These are phyloP conservation scores for Hyperoplus lanceolatus DNA, from an alignment of 2,797 vertebrate genomes.

Conservation along the genomic window DNA sequence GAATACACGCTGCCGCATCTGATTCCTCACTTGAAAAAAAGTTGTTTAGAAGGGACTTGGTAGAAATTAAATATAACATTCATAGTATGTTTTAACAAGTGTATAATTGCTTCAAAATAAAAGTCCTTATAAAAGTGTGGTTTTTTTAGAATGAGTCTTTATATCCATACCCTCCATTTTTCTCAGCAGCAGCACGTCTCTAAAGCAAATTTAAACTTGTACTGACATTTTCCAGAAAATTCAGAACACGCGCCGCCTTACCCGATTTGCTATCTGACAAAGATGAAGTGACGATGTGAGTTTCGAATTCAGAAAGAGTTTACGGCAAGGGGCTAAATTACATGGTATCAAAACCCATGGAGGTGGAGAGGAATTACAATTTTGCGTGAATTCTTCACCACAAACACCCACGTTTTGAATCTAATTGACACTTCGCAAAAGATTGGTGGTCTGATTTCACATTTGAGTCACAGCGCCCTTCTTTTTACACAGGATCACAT, in stretches of 20 bases:
- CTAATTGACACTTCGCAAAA: slow-evolving; percentile 59
- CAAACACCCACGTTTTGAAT: slow-evolving; percentile 49
- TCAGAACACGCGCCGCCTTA: slow-evolving; percentile 2
- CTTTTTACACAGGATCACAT: slow-evolving; percentile 7
- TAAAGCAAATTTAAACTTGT: slow-evolving; percentile 17
- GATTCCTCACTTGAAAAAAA: slow-evolving; percentile 25
- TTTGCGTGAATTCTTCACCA: slow-evolving; percentile 37
- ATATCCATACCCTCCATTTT: not conserved
- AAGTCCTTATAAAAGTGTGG: no score
- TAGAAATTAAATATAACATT: no score
- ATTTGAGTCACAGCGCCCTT: slow-evolving; percentile 44
- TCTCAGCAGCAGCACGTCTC: not conserved
- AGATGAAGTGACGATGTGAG: slow-evolving; percentile 4
- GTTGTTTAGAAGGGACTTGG: not conserved
- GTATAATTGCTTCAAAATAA: no score
- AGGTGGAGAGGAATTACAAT: not conserved
- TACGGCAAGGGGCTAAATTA: slow-evolving; percentile 31
- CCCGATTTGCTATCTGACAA: slow-evolving; percentile 39
- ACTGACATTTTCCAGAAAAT: slow-evolving; percentile 32
- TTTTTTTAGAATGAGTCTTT: no score
- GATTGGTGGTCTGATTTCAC: slow-evolving; percentile 51
- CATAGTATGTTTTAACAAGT: no score
- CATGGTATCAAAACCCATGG: slow-evolving; percentile 6
- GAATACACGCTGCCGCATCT: slow-evolving; percentile 31
- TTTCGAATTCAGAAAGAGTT: slow-evolving; percentile 38